A percentile compares a stretch with the other conserved stretches of the same genome.
These are phyloP conservation scores for Cygnus olor DNA, from an alignment of 2,797 vertebrate genomes.

Conservation along the genomic window DNA sequence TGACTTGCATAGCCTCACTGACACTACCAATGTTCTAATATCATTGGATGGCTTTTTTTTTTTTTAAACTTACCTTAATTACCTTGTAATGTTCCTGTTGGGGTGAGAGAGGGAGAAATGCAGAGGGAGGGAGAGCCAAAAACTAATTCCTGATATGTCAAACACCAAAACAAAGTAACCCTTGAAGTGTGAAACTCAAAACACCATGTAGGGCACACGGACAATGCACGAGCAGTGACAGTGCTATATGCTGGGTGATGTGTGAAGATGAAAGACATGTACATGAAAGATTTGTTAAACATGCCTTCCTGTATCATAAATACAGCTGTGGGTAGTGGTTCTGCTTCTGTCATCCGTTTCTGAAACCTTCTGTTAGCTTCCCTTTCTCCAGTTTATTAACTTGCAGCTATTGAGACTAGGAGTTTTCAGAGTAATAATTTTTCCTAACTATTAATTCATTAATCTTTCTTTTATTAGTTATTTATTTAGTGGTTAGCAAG, in stretches of 20 bases:
- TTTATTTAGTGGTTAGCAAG: background rate
- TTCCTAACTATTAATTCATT: background rate
- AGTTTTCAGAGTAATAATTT: background rate
- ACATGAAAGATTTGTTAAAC: background rate
- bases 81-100: background rate
- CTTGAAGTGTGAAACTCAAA: background rate
- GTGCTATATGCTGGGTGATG: background rate
- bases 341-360: background rate
- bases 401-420: background rate
- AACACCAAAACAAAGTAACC: background rate
- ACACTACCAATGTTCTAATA: background rate
- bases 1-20: background rate
- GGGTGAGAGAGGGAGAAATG: background rate
- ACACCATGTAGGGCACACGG: background rate
- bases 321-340: background rate
- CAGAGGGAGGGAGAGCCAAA: background rate
- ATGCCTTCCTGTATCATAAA: rapidly evolving
- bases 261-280: background rate
- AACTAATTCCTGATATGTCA: background rate
- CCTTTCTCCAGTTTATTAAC: background rate
- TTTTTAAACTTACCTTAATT: background rate
- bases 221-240: background rate
- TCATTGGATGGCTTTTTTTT: background rate
- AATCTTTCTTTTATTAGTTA: background rate
- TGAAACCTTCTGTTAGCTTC: background rate